Evolutionary conservation across 1,140 invertebrate genomes (phyloP), one percentile per base, ranked within the genome.

Genomic region (Neodiprion lecontei): DNA sequence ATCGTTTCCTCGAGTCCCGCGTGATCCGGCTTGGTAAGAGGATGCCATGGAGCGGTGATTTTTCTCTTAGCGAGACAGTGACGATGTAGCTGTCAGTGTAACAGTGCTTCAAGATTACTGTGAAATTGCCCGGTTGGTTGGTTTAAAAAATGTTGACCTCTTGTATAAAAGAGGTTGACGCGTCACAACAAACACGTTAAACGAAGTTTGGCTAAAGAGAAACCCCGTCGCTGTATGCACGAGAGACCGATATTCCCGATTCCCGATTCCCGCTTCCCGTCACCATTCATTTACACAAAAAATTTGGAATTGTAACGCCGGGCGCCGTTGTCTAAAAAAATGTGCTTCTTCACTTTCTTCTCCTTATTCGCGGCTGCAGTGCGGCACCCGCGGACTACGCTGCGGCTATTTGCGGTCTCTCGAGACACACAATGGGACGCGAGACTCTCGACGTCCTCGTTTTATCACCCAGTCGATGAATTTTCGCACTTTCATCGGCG

Each of bases 41-140:
- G 28, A 40, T 40, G 28, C 28, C 28, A 40, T 0, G 28, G 5
- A 40, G 28, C 28, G 28, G 28, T 40, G 28, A 17, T 61, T 61
- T 61, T 40, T 61, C n/a, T 61, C 53, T 12, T 61, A 61, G 11
- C 11, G n/a, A 9, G 53, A 61, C 53, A 17, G n/a, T 17, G n/a
- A 61, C 53, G 53, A 61, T 61, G 53, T 61, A 61, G 53, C 53
- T 61, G 53, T 61, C 53, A 61, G 11, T 61, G 53, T 61, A 61
- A 61, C 53, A 61, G 53, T 5, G 53, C n/a, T 61, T 61, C n/a
- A 9, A 61, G 53, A 61, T 61, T 61, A 61, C 53, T 14, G n/a
- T 17, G 53, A 61, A 61, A 61, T 11, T 12, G n/a, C 53, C 11
- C 7, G 53, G 11, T 12, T 12, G 53, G 53, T 61, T 14, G 11